Evolutionary conservation across 2,888 invertebrate genomes (phyloP), one percentile per base, ranked within the genome.

Genomic region (Bhutanitis thaidina): DNA sequence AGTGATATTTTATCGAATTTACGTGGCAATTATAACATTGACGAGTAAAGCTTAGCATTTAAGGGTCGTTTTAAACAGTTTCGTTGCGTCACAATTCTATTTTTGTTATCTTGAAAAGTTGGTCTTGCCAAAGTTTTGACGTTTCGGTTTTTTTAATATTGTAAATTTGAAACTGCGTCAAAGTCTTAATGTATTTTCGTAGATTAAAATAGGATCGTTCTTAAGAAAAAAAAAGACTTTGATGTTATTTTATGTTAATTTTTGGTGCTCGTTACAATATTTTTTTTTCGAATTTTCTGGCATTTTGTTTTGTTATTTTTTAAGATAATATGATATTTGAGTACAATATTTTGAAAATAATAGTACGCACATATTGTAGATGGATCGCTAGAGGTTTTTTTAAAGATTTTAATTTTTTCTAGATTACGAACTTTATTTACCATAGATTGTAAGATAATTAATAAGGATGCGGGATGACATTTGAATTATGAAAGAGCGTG

Each of bases 1-100:
- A 65, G 85, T 86, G 84, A 80, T 82, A 83, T 71, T 74, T 66
- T 75, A 84, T 82, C 88, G 88, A 88, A 88, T 88, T 88, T 88
- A 88, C 66, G 76, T 77, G 85, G 78, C 85, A 77, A 78, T 73
- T 69, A 64, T 64, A 61, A 58, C 56, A 61, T 61, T 60, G 57
- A 60, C 53, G 52, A 59, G 58, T 57, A 57, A 59, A 60, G 51
- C 56, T 60, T 73, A 71, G 68, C 54, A 59, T 53, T 56, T 65
- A 65, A 71, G 65, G 51, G 54, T 43, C 58, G 55, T 54, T 50
- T 60, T 54, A 50, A 55, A 46, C 55, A 62, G 56, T 59, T 57
- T 58, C 62, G 56, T 62, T 56, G 57, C 58, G 69, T 69, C 68
- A 69, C 68, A 71, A 72, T 62, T 51, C 34, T 59, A 46, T 59